Base-by-base conservation (phyloP, 1,140 invertebrate genomes). In the Aphidius ervi region DNA sequence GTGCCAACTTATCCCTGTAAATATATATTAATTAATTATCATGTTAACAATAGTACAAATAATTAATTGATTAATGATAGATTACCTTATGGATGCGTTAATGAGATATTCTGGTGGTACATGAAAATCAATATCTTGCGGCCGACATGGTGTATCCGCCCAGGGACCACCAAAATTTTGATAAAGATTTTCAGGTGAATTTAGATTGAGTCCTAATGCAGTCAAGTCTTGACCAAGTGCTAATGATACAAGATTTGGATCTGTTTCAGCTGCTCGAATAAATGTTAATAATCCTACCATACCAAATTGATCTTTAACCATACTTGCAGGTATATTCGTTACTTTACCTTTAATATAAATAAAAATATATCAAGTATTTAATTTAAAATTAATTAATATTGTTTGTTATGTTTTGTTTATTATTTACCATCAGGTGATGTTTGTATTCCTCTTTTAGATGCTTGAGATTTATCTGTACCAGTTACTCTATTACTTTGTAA, bases 271-370 rank as follows among this genome's bases (percentile, higher is more conserved):
- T 63, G 95, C 94, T 75, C 95, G 85, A 65, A 99, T 97, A 80
- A 99, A 99, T 58, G 96, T 96, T 74, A 99, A 81, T 57, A 99
- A 83, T 42, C 97, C 97, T 62, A 98, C 95, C 84, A 99, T 98
- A 64, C 97, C 97, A 82, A 98, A 99, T 83, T 99, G 97, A 83
- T 99, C 98, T 67, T 92, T 94, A 59, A 99, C 94, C 97, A 99
- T 99, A 75, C 91, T 93, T 56, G 87, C 86, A 50, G 97, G 97
- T 84, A 99, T 99, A 81, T 99, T 97, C 70, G 95, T 95, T 65
- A 99, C 94, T 81, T 91, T 91, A 64, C 90, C 90, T 92, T 70
- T 20, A 79, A 77, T 66, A 61, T 66, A 9, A 61, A 65, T 39
- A n/a, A 42, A 58, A 58, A 43, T 16, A 43, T 16, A 16, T 16